Conservation (phyloP, 2,797 vertebrate species). For the Tympanoctomys barrerae region DNA sequence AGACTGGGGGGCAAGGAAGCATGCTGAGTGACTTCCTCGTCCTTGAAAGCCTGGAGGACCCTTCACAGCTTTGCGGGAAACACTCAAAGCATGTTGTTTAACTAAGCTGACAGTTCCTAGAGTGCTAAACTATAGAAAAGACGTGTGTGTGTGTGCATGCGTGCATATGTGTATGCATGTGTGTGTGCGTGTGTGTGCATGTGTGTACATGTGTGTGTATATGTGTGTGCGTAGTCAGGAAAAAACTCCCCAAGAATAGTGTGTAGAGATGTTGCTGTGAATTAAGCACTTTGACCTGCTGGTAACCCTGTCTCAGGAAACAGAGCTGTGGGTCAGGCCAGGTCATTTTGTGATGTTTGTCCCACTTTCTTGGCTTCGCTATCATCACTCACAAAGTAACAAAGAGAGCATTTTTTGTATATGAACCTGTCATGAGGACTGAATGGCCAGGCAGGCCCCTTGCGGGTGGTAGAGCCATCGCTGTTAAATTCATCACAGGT, state of each 20-base stretch:
- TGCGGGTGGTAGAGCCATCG: background rate
- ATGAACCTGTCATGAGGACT: background rate
- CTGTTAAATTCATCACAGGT: background rate
- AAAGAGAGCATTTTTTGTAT: background rate
- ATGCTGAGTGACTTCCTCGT: background rate
- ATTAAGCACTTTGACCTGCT: background rate
- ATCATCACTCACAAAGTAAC: background rate
- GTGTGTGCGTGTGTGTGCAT: background rate
- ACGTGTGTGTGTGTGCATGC: background rate
- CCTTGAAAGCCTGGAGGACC: background rate
- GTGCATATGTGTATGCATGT: no score
- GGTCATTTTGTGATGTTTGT: background rate
- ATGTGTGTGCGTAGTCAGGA: background rate
- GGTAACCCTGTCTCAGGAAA: background rate
- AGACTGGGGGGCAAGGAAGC: background rate
- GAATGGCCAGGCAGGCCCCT: background rate
- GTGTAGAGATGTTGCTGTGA: background rate
- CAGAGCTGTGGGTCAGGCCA: background rate
- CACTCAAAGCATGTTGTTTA: conserved; percentile 7
- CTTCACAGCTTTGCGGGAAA: background rate
- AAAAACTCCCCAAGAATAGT: background rate
- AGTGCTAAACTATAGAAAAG: background rate
- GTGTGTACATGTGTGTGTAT: background rate
- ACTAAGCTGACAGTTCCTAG: background rate
- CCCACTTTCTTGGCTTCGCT: background rate